These are phyloP conservation scores for Rutpela maculata DNA, from an alignment of 2,888 invertebrate genomes.

Conservation along the genomic window DNA sequence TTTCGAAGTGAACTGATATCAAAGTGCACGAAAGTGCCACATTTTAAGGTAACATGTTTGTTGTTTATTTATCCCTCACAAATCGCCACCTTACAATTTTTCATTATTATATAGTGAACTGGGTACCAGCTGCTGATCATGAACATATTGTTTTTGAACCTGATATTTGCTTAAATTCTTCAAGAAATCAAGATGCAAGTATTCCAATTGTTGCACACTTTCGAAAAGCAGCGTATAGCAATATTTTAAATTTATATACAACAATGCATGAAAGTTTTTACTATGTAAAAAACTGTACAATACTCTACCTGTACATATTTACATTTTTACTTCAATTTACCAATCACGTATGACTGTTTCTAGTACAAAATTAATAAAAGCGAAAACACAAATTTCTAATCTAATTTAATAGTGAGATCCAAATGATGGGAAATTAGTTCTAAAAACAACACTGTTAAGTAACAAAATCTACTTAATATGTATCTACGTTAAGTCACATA, in stretches of 20 bases:
- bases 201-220: not conserved
- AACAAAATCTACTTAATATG: slow-evolving; percentile 29
- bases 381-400: slow-evolving; percentile 34
- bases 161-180: too few relatives aligned
- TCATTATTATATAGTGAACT: too few relatives aligned
- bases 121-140: too few relatives aligned
- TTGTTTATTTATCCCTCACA: too few relatives aligned
- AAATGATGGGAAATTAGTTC: slow-evolving; percentile 25
- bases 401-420: slow-evolving; percentile 40
- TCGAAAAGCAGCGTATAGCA: slow-evolving; percentile 19
- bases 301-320: slow-evolving; percentile 56
- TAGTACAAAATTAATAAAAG: slow-evolving; percentile 42
- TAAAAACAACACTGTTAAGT: slow-evolving; percentile 34
- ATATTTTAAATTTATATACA: slow-evolving; percentile 64
- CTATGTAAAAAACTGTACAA: slow-evolving; percentile 68
- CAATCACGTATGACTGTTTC: slow-evolving; percentile 34
- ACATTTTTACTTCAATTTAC: slow-evolving; percentile 43
- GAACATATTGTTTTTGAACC: too few relatives aligned
- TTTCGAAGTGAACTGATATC: too few relatives aligned
- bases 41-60: too few relatives aligned
- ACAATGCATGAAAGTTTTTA: slow-evolving; percentile 66
- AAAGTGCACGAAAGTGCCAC: too few relatives aligned
- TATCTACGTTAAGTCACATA: slow-evolving; percentile 22
- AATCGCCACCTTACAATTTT: too few relatives aligned
- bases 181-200: too few relatives aligned